Evolutionary conservation across 1,140 invertebrate genomes (phyloP), one percentile per base, ranked within the genome.

Genomic region (Dreissena polymorpha): DNA sequence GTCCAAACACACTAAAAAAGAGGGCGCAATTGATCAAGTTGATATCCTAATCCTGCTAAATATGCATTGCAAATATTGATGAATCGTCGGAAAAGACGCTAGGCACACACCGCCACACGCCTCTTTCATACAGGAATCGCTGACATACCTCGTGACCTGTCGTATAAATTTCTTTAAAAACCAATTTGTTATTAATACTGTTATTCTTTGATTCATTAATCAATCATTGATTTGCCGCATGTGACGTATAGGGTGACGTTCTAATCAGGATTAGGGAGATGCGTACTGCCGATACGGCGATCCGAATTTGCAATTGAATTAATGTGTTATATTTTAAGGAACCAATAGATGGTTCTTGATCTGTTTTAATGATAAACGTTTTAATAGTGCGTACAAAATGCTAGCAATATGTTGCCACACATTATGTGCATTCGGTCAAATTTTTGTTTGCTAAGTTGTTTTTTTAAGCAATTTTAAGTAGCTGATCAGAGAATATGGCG

Each of bases 221-320:
- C 71, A 63, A 21, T 51, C n/a, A 60, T 39, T 73, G 57, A 82
- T 82, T 67, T 12, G 49, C 49, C 16, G 39, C 50, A 50, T 39
- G 18, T 27, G 74, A 51, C 79, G 67, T 65, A 82, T 82, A 50
- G 14, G 70, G 67, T 82, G 49, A 65, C 79, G 55, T 73, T 74
- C 13, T 63, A 55, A 60, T 74, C 39, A 3, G 79, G 71, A 82
- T 82, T 82, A 82, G 73, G 50, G 69, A 82, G 79, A 82, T 82
- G 79, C 65, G 73, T 0, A 57, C 3, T 70, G n/a, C 12, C 29
- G 79, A 82, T 82, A 82, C 67, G 25, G 18, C 23, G 8, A 39
- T 39, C 39, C 39, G 39, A 39, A 39, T 39, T 39, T 39, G 39
- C 39, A 39, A 39, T 39, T 39, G 39, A 39, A 39, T 39, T 39